Base-by-base conservation (phyloP, 2,888 invertebrate genomes). In the Acleris literana region DNA sequence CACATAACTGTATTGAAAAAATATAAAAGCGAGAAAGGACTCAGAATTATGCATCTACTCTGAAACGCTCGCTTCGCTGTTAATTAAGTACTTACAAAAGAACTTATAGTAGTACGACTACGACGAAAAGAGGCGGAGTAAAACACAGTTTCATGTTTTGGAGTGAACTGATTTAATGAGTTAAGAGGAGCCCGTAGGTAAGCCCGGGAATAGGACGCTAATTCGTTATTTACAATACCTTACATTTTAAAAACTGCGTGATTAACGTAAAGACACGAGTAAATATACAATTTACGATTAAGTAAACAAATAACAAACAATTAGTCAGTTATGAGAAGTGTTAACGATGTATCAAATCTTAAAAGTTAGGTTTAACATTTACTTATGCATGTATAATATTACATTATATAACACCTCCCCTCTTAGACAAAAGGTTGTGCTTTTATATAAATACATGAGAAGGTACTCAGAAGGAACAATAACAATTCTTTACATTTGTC, bases 401-500 rank as follows among this genome's bases (percentile, higher is more conserved):
- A 20, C 20, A 2, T 20, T 20, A 20, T 20, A 20, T 20, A 20
- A 20, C 20, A 20, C n/a, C n/a, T n/a, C 20, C 20, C 22, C 22
- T 22, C 3, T 22, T 22, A 22, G 22, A 20, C 1, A 2, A 22
- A 22, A 3, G 3, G 22, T 22, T 22, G 22, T 2, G 22, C 22
- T 22, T 22, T 22, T 3, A 22, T 2, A 3, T 22, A 22, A 22
- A 22, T 3, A 2, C 2, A 22, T 3, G 22, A 25, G 25, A 25
- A 25, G 0, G 25, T 25, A 6, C 25, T 25, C 6, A 6, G 6
- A 25, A 25, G 25, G 6, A 25, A 25, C 25, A 22, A 22, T 2
- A 22, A 7, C n/a, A 43, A 39, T 3, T 60, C 59, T 39, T 5
- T 18, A n/a, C 43, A 43, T n/a, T 60, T 51, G 2, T 60, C 58